phyloP scores from a whole-genome alignment of 1,140 invertebrate genomes.

The Pollicipes pollicipes region DNA sequence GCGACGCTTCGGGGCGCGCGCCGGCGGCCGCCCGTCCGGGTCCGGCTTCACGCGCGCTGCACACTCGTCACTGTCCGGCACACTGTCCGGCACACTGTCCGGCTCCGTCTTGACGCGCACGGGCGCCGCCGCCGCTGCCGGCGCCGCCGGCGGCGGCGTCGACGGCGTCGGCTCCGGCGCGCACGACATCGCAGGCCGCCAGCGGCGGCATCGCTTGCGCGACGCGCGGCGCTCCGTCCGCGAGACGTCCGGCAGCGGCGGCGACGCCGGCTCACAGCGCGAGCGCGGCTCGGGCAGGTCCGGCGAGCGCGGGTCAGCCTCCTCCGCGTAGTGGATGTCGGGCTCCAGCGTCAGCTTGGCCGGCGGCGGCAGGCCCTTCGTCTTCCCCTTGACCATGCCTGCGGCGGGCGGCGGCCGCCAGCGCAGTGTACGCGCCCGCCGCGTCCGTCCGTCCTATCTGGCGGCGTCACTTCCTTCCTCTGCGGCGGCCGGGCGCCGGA shows the following conservation, averaged over 20 bases:
- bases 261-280: not conserved
- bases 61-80: not conserved
- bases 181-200: not conserved
- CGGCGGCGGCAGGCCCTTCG: not conserved
- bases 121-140: too few relatives aligned
- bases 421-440: too few relatives aligned
- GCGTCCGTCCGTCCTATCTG: too few relatives aligned
- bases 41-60: not conserved
- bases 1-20: not conserved
- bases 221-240: too few relatives aligned
- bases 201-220: not conserved
- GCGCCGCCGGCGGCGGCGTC: too few relatives aligned
- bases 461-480: not conserved
- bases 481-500: too few relatives aligned
- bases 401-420: too few relatives aligned
- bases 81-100: not conserved
- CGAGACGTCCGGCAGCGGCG: not conserved
- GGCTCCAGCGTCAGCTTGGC: not conserved
- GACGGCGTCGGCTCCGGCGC: too few relatives aligned
- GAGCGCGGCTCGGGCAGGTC: not conserved
- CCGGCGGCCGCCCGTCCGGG: not conserved
- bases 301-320: not conserved
- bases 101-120: not conserved
- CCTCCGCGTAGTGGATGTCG: not conserved
- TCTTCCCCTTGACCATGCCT: not conserved